A percentile compares a stretch with the other conserved stretches of the same genome.
These are phyloP conservation scores for Notechis scutatus DNA, from an alignment of 2,113 vertebrate genomes.

Conservation along the genomic window DNA sequence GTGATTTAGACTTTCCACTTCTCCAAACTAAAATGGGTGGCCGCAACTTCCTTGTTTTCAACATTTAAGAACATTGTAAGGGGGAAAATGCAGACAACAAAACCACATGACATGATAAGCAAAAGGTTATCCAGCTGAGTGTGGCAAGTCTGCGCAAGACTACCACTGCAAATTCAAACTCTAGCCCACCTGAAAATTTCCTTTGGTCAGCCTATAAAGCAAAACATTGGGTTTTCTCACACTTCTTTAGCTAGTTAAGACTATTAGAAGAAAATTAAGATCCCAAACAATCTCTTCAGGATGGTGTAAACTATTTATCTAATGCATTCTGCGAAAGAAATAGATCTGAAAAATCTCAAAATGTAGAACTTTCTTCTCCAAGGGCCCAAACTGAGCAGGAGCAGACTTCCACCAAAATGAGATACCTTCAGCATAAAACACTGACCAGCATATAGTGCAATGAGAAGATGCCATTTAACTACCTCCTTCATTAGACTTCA, in stretches of 20 bases:
- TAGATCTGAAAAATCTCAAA: neutral
- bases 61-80: neutral
- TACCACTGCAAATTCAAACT: neutral
- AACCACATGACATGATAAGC: neutral
- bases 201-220: neutral
- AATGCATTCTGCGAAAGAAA: neutral
- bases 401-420: neutral
- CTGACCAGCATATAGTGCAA: neutral
- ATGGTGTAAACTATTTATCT: neutral
- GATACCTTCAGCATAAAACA: neutral
- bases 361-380: neutral
- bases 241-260: neutral
- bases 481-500: neutral
- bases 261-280: neutral
- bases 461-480: neutral
- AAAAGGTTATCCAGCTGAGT: neutral
- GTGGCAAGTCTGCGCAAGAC: neutral
- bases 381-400: neutral
- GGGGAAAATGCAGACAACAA: neutral
- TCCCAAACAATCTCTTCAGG: neutral
- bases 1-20: neutral
- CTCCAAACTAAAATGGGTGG: neutral
- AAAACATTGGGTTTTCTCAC: neutral
- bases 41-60: neutral
- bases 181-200: neutral